These are phyloP conservation scores for Ophion ellenae DNA, from an alignment of 2,888 invertebrate genomes.

Conservation along the genomic window DNA sequence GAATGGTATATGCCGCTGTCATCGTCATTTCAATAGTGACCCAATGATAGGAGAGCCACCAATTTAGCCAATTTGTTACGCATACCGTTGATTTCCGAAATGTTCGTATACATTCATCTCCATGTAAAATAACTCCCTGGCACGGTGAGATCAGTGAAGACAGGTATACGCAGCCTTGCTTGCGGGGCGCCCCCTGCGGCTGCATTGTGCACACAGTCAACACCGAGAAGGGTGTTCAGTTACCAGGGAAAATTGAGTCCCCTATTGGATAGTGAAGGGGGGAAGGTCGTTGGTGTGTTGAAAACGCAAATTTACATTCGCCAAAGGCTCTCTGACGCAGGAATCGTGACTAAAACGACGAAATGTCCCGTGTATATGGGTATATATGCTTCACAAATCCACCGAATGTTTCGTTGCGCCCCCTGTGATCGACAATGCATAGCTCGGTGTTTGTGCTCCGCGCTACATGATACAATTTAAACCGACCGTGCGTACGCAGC, in stretches of 20 bases:
- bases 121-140: conserved; percentile 9
- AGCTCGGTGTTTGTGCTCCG: background rate
- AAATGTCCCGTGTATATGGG: background rate
- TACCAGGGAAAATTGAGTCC: conserved; percentile 3
- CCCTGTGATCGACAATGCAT: conserved; percentile 10
- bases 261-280: background rate
- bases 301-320: conserved; percentile 69
- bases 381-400: background rate
- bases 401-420: conserved; percentile 27
- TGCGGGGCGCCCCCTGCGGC: background rate
- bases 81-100: conserved; percentile 3
- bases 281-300: conserved; percentile 40
- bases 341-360: conserved; percentile 18
- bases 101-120: conserved; percentile 11
- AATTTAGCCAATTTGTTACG: background rate
- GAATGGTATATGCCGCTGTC: background rate
- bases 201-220: conserved; percentile 22
- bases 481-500: background rate
- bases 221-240: background rate
- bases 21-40: conserved; percentile 37
- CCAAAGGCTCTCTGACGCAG: conserved; percentile 48
- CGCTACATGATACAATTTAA: conserved; percentile 11
- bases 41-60: conserved; percentile 7
- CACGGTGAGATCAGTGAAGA: background rate
- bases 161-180: background rate